phyloP scores from a whole-genome alignment of 2,888 invertebrate species.

The Hirtodrosophila confusa region DNA sequence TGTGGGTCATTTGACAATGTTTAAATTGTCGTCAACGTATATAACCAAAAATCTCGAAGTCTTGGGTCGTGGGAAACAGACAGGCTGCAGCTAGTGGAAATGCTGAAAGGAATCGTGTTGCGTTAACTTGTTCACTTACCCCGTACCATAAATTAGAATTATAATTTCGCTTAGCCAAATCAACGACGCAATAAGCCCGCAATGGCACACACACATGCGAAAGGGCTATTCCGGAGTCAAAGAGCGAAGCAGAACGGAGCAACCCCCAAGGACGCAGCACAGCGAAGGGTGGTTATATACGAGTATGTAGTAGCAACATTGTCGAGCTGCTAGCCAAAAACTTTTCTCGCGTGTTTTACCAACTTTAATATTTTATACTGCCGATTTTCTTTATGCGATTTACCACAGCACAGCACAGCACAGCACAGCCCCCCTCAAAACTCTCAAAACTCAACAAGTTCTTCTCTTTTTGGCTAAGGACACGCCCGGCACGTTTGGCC shows the following conservation, averaged over 20 bases:
- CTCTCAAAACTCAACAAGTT: slow-evolving; percentile 66
- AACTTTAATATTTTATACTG: slow-evolving; percentile 74
- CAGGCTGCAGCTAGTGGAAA: slow-evolving; percentile 26
- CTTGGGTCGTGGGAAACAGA: slow-evolving; percentile 38
- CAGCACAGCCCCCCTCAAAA: slow-evolving; percentile 3
- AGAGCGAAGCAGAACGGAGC: slow-evolving; percentile 37
- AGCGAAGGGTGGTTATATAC: slow-evolving; percentile 37
- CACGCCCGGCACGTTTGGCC: slow-evolving; percentile 61
- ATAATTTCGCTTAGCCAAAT: slow-evolving; percentile 74
- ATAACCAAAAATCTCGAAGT: not conserved
- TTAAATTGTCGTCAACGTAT: too few relatives aligned
- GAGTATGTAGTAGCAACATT: slow-evolving; percentile 4
- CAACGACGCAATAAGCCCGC: slow-evolving; percentile 73
- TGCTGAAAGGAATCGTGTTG: slow-evolving; percentile 3
- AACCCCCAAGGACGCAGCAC: slow-evolving; percentile 53
- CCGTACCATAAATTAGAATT: slow-evolving; percentile 69
- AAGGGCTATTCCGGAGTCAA: slow-evolving; percentile 51
- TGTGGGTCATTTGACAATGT: slow-evolving; percentile 27
- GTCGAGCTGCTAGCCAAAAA: slow-evolving; percentile 50
- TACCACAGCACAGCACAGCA: slow-evolving; percentile 1
- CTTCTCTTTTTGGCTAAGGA: slow-evolving; percentile 39
- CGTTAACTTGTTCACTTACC: slow-evolving; percentile 52
- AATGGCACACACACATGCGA: slow-evolving; percentile 68
- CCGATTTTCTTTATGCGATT: slow-evolving; percentile 67
- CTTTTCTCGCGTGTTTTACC: slow-evolving; percentile 73